Evolutionary conservation across 2,888 invertebrate genomes (phyloP).

Genomic region (Himalopsyche kuldschensis): DNA sequence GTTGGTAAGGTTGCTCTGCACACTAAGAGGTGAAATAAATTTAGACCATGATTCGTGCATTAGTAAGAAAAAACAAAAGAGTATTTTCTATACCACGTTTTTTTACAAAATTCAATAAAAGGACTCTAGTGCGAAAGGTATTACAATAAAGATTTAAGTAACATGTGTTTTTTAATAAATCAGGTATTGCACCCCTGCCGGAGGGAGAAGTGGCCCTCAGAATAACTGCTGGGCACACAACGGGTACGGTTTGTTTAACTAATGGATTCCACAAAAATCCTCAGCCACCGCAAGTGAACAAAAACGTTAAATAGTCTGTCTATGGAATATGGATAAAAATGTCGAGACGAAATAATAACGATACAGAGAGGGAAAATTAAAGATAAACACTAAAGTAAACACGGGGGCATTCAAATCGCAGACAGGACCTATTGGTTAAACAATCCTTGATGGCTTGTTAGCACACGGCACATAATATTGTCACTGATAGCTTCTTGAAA

Average conservation of each 20-base stretch:
- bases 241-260: slow-evolving; percentile 39
- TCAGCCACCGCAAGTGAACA: slow-evolving; percentile 23
- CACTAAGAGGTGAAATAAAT: too few relatives aligned
- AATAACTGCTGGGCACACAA: slow-evolving; percentile 36
- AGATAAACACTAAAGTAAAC: slow-evolving; percentile 31
- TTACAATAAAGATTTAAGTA: too few relatives aligned
- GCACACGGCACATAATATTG: slow-evolving; percentile 7
- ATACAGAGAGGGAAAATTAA: slow-evolving; percentile 26
- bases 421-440: slow-evolving; percentile 31
- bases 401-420: slow-evolving; percentile 30
- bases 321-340: slow-evolving; percentile 16
- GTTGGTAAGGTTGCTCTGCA: too few relatives aligned
- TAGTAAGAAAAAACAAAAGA: too few relatives aligned
- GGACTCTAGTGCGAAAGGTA: too few relatives aligned
- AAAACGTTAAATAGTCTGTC: slow-evolving; percentile 9
- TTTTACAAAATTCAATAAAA: too few relatives aligned
- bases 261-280: slow-evolving; percentile 39
- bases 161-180: too few relatives aligned
- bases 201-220: slow-evolving; percentile 22
- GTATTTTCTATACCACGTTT: too few relatives aligned
- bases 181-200: neutral
- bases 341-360: slow-evolving; percentile 28
- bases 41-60: too few relatives aligned
- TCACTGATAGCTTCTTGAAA: slow-evolving; percentile 11
- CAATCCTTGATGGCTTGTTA: slow-evolving; percentile 31